Evolutionary conservation across 2,113 vertebrate genomes (phyloP), one percentile per base, ranked within the genome.

Genomic region (Rhodinocichla rosea): DNA sequence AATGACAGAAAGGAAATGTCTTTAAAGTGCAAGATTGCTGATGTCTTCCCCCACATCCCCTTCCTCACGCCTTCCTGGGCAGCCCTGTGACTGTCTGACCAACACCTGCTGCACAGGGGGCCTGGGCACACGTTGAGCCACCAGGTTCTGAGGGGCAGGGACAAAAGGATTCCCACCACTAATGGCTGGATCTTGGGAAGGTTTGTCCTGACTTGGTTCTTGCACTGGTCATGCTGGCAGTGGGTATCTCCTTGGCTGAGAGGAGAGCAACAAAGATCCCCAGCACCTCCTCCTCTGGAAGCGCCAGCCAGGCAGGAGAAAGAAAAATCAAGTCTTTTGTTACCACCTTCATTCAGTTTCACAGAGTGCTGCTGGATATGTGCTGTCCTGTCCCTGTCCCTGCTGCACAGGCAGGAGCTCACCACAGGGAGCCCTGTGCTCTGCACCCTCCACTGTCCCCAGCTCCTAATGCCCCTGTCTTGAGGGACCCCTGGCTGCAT

Each of bases 161-260:
- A 88, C 3, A 3, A 84, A 49, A 3, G 5, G 62, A 35, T 60
- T 84, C 60, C 67, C 63, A 68, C 7, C 39, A 23, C 10, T 28
- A 47, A 45, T 0, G 1, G 55, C 52, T 53, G 68, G 50, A 12
- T 35, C 56, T 65, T 6, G 15, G 65, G 30, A 56, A 45, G 42
- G 44, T 50, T 68, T 44, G 73, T 17, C 19, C 4, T 0, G 2
- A 14, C 26, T 73, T 0, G 0, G 53, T 44, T 69, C 81, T 56
- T 7, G 5, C 23, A 24, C 44, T 21, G 2, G n/a, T 52, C 28
- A 1, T 70, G 60, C 47, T 14, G 59, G 55, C 65, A 55, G 45
- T 1, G 39, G 32, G 14, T 2, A 32, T 24, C 26, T 70, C 71
- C 56, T 60, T 0, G 0, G 35, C 35, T 50, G 52, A 35, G 33